phyloP scores from a whole-genome alignment of 2,797 vertebrate genomes.

The Pseudomugil gertrudae region DNA sequence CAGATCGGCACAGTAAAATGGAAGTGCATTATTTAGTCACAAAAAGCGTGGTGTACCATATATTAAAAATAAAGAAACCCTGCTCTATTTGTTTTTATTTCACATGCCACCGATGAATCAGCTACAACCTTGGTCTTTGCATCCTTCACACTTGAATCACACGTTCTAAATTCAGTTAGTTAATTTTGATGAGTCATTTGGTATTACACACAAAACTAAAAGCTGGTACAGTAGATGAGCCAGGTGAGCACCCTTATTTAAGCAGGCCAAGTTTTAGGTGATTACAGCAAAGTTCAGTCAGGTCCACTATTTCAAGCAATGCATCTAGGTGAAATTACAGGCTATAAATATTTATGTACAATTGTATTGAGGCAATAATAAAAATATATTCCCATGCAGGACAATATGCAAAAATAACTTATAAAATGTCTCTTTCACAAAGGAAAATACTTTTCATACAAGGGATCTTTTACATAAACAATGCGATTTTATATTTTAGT shows the following conservation, averaged over 20 bases:
- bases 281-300: constrained; percentile 55
- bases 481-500: constrained; percentile 24
- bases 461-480: constrained; percentile 69
- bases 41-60: constrained; percentile 44
- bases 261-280: constrained; percentile 30
- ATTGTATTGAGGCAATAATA: constrained; percentile 72
- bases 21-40: constrained; percentile 60
- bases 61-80: constrained; percentile 30
- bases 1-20: constrained; percentile 47
- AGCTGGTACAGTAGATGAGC: constrained; percentile 31
- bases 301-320: constrained; percentile 57
- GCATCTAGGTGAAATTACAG: constrained; percentile 64
- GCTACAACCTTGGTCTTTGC: constrained; percentile 25
- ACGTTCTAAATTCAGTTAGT: constrained; percentile 36
- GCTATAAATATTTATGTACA: constrained; percentile 79
- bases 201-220: constrained; percentile 27
- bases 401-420: constrained; percentile 82
- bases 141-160: constrained; percentile 34
- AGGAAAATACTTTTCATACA: constrained; percentile 81
- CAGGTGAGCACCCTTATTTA: constrained; percentile 6
- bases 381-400: constrained; percentile 78
- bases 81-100: neutral
- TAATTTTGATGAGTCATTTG: constrained; percentile 8
- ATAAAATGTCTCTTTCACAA: constrained; percentile 77
- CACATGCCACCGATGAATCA: constrained; percentile 16